Percentiles rank a stretch among this genome's conserved stretches.
Conservation (phyloP, 2,888 invertebrate species). For the Lomographa bimaculata region DNA sequence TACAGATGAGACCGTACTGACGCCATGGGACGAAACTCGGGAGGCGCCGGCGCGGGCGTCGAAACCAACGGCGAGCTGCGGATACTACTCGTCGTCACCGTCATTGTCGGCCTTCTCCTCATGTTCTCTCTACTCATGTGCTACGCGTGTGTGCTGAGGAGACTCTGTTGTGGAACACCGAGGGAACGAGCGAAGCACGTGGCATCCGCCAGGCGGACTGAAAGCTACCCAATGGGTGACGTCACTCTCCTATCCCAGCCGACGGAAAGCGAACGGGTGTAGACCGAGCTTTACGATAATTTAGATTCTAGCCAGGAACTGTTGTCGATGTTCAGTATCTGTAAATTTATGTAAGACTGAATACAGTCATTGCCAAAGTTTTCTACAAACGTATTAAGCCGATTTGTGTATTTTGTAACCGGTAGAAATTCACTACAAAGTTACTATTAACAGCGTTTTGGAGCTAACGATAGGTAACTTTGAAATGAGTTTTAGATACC, state of each 20-base stretch:
- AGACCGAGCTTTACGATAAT: conserved; percentile 28
- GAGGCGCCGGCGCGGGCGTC: conserved; percentile 39
- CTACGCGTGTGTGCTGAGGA: conserved; percentile 86
- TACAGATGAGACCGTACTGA: conserved; percentile 49
- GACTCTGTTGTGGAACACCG: conserved; percentile 84
- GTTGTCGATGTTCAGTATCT: too few relatives aligned
- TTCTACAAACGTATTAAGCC: too few relatives aligned
- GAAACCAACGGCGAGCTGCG: conserved; percentile 83
- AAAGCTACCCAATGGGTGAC: conserved; percentile 85
- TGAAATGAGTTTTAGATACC: too few relatives aligned
- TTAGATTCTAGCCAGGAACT: too few relatives aligned
- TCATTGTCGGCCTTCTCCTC: conserved; percentile 83
- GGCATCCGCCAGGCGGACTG: conserved; percentile 64
- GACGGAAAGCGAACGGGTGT: conserved; percentile 83
- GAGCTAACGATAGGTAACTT: too few relatives aligned
- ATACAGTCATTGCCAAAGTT: conserved; percentile 2
- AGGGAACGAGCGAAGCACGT: conserved; percentile 71
- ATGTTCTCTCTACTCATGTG: conserved; percentile 86
- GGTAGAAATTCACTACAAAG: too few relatives aligned
- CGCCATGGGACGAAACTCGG: conserved; percentile 68
- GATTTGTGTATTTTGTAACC: too few relatives aligned
- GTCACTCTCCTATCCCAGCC: conserved; percentile 85
- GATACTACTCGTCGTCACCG: conserved; percentile 83
- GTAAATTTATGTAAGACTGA: conserved; percentile 5
- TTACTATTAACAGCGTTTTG: too few relatives aligned